These are phyloP conservation scores for Galaxias olidus DNA, from an alignment of 2,797 vertebrate genomes.

Conservation along the genomic window DNA sequence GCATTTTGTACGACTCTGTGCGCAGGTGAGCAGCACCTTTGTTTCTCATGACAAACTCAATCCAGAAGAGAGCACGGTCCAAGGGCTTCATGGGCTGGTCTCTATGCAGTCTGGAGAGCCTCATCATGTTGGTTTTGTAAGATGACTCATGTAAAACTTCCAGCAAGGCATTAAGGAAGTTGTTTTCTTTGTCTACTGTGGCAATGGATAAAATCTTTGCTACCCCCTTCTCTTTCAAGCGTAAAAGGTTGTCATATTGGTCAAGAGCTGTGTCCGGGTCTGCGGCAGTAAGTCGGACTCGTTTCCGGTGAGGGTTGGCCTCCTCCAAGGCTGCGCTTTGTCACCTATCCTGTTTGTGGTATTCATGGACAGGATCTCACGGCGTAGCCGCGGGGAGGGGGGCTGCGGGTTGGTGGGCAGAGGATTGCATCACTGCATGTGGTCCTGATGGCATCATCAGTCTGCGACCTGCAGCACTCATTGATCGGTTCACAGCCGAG, in stretches of 20 bases:
- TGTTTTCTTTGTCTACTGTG: background rate
- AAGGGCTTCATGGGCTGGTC: background rate
- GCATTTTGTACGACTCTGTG: conserved; percentile 43
- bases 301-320: no score
- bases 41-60: conserved; percentile 15
- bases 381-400: no score
- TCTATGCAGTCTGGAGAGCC: conserved; percentile 8
- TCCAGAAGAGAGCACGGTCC: conserved; percentile 2
- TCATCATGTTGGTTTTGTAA: conserved; percentile 10
- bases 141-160: conserved; percentile 9
- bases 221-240: conserved; percentile 9
- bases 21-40: conserved; percentile 13
- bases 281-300: no score
- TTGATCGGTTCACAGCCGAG: no score
- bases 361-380: no score
- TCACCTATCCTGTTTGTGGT: no score
- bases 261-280: no score
- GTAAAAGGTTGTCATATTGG: conserved; percentile 3
- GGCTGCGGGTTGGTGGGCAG: no score
- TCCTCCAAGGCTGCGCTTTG: no score
- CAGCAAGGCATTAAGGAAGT: conserved; percentile 1
- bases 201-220: background rate
- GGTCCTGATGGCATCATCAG: no score
- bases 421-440: no score
- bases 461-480: no score